phyloP scores from a whole-genome alignment of 1,140 invertebrate species.

The Lethrus apterus region DNA sequence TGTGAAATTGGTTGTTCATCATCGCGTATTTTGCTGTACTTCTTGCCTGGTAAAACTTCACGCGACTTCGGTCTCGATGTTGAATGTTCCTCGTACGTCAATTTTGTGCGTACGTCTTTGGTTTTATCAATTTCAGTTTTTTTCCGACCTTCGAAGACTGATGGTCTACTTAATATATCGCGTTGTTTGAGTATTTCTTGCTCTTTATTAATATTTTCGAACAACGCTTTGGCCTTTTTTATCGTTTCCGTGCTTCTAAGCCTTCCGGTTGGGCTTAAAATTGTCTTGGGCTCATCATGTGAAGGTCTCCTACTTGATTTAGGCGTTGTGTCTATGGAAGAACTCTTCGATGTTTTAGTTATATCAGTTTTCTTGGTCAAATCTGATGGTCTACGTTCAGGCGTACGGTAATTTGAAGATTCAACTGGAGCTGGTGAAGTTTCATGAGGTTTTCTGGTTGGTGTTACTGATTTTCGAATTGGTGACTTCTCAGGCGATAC shows the following conservation, averaged over 20 bases:
- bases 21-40: not conserved
- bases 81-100: slow-evolving; percentile 6
- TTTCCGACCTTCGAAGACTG: slow-evolving; percentile 38
- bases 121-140: slow-evolving; percentile 8
- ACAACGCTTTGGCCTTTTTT: slow-evolving; percentile 55
- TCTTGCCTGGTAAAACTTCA: no score
- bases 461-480: not conserved
- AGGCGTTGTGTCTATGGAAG: slow-evolving; percentile 20
- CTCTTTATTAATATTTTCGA: slow-evolving; percentile 49
- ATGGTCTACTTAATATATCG: slow-evolving; percentile 45
- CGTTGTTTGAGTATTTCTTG: slow-evolving; percentile 37
- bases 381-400: not conserved
- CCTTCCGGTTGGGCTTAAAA: slow-evolving; percentile 29
- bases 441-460: slow-evolving; percentile 1
- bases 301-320: slow-evolving; percentile 24
- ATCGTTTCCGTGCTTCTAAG: slow-evolving; percentile 53
- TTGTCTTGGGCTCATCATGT: slow-evolving; percentile 26
- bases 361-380: not conserved
- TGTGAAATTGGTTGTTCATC: not conserved
- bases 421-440: not conserved
- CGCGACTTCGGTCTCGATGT: not conserved
- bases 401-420: not conserved
- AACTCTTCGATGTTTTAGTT: not conserved
- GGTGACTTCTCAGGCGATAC: slow-evolving; percentile 16
- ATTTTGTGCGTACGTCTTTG: slow-evolving; percentile 8